phyloP scores from a whole-genome alignment of 1,140 invertebrate genomes.

The Diuraphis noxia region DNA sequence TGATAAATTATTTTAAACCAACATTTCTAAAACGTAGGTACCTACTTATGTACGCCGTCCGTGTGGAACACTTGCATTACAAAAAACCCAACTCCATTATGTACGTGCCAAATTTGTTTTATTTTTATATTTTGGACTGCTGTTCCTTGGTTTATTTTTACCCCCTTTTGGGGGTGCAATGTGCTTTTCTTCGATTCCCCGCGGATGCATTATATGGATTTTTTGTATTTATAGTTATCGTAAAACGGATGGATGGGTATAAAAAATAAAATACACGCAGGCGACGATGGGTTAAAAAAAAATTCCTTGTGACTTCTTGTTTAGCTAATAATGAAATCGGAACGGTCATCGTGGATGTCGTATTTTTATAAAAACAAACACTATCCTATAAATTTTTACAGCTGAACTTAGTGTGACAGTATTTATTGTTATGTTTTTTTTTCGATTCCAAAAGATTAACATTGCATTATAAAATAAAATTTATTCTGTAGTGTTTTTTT shows the following conservation, averaged over 20 bases:
- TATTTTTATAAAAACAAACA: background rate
- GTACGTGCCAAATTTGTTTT: constrained; percentile 25
- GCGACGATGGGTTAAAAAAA: background rate
- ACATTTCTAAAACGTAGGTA: background rate
- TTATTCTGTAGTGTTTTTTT: too few relatives aligned
- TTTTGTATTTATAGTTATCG: constrained; percentile 37
- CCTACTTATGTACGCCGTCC: background rate
- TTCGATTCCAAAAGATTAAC: too few relatives aligned
- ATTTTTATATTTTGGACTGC: constrained; percentile 16
- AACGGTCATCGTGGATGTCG: background rate
- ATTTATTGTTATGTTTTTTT: too few relatives aligned
- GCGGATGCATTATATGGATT: background rate
- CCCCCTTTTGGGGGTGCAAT: background rate
- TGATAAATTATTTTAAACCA: background rate
- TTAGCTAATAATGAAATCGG: background rate
- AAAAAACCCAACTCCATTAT: background rate
- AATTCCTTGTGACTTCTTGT: constrained; percentile 25
- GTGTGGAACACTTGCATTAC: background rate
- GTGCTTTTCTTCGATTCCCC: background rate
- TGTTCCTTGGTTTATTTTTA: background rate
- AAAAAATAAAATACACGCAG: background rate
- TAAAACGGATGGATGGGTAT: background rate
- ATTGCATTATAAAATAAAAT: background rate
- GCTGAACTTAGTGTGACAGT: background rate
- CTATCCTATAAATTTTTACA: background rate